These are phyloP conservation scores for Oryzias dopingdopingensis DNA, from an alignment of 2,797 vertebrate genomes.

Conservation along the genomic window DNA sequence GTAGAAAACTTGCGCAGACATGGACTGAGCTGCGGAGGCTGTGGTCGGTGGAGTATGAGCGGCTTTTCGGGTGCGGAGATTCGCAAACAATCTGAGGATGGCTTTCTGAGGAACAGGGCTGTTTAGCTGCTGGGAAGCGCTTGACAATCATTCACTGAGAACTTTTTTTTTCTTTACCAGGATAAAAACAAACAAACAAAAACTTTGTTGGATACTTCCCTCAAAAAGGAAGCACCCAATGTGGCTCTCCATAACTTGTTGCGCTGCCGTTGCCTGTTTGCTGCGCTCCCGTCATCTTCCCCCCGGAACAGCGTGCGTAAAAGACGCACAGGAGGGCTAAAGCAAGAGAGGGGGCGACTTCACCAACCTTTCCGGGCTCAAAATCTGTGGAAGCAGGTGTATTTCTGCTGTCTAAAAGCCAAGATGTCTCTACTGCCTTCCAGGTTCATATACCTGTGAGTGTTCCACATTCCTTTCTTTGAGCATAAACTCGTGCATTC, in stretches of 20 bases:
- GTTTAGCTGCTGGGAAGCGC: conserved; percentile 24
- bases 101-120: conserved; percentile 26
- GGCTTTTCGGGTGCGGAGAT: conserved; percentile 30
- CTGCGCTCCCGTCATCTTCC: conserved; percentile 66
- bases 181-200: not conserved
- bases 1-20: conserved; percentile 74
- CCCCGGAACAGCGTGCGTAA: conserved; percentile 73
- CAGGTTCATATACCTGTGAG: conserved; percentile 85
- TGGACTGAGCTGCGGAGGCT: conserved; percentile 65
- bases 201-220: conserved; percentile 46
- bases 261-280: conserved; percentile 13
- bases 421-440: conserved; percentile 83
- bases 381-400: conserved; percentile 82
- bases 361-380: conserved; percentile 65
- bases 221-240: conserved; percentile 79
- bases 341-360: conserved; percentile 51
- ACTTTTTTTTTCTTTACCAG: conserved; percentile 32
- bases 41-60: conserved; percentile 55
- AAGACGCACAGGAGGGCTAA: conserved; percentile 58
- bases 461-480: conserved; percentile 42
- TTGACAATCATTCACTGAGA: conserved; percentile 48
- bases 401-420: conserved; percentile 68
- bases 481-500: conserved; percentile 63
- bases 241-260: conserved; percentile 71
- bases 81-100: conserved; percentile 53